phyloP scores from a whole-genome alignment of 2,797 vertebrate genomes.

The Falco biarmicus region DNA sequence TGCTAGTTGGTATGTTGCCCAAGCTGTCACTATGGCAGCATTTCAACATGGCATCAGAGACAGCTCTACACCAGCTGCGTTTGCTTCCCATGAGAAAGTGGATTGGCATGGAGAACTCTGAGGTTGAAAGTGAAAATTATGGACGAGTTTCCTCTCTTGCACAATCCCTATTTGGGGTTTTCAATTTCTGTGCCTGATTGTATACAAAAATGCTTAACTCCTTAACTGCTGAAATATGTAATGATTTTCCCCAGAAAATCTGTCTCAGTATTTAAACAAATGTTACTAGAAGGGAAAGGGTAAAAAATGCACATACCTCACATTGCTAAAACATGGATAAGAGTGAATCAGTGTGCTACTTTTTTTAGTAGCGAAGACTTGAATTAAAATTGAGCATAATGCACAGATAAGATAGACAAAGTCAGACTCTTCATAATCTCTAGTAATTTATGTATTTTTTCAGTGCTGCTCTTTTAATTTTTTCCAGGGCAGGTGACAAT shows the following conservation, averaged over 20 bases:
- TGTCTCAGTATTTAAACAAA: background rate
- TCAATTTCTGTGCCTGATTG: background rate
- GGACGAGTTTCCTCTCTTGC: background rate
- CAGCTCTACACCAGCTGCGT: background rate
- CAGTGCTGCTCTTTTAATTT: background rate
- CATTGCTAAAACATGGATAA: background rate
- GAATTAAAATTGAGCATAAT: background rate
- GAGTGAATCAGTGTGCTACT: background rate
- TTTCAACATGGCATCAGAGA: slow-evolving; percentile 52
- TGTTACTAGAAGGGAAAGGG: background rate
- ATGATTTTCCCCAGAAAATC: background rate
- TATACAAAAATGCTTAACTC: slow-evolving; percentile 8
- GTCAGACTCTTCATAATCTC: background rate
- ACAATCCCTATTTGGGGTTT: background rate
- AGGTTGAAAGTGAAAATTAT: slow-evolving; percentile 56
- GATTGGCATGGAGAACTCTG: slow-evolving; percentile 26
- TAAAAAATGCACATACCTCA: background rate
- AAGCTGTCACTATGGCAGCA: slow-evolving; percentile 53
- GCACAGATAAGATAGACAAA: background rate
- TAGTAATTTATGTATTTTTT: background rate
- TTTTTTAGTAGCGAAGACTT: background rate
- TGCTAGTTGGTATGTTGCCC: slow-evolving; percentile 48
- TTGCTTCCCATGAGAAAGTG: slow-evolving; percentile 71
- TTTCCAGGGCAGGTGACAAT: background rate
- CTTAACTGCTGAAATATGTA: background rate